These are phyloP conservation scores for Sternotherus odoratus DNA, from an alignment of 2,797 vertebrate species.

Conservation along the genomic window DNA sequence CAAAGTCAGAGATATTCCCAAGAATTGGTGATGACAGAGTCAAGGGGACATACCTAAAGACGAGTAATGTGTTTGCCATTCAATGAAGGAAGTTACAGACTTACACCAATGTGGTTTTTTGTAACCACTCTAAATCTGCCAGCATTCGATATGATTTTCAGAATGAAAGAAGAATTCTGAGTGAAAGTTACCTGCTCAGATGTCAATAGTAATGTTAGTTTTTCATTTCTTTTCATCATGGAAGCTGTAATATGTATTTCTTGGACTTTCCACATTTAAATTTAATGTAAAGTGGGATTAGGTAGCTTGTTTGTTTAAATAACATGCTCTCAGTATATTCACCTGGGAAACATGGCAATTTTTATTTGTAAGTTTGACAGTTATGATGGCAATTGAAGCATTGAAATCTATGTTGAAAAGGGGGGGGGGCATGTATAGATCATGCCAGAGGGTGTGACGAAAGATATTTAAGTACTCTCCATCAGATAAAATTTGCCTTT, in stretches of 20 bases:
- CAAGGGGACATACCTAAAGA: not conserved
- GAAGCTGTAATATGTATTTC: slow-evolving; percentile 21
- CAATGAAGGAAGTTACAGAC: not conserved
- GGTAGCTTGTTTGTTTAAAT: slow-evolving; percentile 52
- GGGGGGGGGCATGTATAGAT: not conserved
- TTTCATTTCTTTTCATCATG: slow-evolving; percentile 26
- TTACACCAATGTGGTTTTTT: not conserved
- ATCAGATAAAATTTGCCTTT: slow-evolving; percentile 13
- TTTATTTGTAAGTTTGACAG: not conserved
- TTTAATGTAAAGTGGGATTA: slow-evolving; percentile 44
- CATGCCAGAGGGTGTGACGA: not conserved
- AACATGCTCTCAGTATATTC: not conserved
- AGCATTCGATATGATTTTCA: not conserved
- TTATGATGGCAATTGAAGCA: slow-evolving; percentile 13
- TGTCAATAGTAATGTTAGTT: not conserved
- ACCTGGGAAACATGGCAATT: slow-evolving; percentile 11
- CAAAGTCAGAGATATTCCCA: not conserved
- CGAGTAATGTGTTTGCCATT: not conserved
- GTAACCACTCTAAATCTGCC: not conserved
- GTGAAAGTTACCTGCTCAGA: not conserved
- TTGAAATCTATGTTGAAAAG: slow-evolving; percentile 7
- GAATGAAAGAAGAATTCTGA: not conserved
- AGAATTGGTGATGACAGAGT: not conserved
- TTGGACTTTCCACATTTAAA: slow-evolving; percentile 11
- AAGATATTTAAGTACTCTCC: not conserved